A percentile compares a stretch with the other conserved stretches of the same genome.
phyloP scores from a whole-genome alignment of 2,888 invertebrate species.

The Neoscelio sp. region DNA sequence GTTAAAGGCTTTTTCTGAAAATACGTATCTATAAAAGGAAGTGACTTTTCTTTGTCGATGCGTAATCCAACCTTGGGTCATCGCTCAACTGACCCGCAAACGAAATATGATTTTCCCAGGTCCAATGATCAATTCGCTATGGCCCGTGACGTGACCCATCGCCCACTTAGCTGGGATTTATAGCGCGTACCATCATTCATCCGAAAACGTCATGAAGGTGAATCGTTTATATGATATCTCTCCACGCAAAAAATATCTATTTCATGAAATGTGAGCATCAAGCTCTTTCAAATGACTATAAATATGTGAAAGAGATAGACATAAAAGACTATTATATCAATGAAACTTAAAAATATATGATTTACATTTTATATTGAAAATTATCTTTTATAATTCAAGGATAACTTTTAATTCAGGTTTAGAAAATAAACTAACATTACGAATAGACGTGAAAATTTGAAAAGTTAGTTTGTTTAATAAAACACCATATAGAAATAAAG shows the following conservation, averaged over 20 bases:
- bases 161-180: conserved; percentile 66
- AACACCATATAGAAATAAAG: too few species aligned
- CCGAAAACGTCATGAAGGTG: conserved; percentile 60
- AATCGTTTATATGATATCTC: conserved; percentile 62
- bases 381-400: too few species aligned
- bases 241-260: conserved; percentile 58
- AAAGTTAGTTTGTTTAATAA: too few species aligned
- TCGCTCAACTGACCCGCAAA: conserved; percentile 58
- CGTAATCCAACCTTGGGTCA: conserved; percentile 50
- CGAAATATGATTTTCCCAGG: conserved; percentile 63
- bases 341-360: too few species aligned
- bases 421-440: too few species aligned
- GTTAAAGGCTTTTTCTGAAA: conserved; percentile 19
- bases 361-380: background rate
- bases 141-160: conserved; percentile 57
- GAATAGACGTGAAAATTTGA: too few species aligned
- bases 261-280: conserved; percentile 41
- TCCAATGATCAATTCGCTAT: conserved; percentile 62
- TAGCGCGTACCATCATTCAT: conserved; percentile 60
- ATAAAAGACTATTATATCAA: conserved; percentile 30
- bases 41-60: conserved; percentile 46
- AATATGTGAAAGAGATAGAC: conserved; percentile 41
- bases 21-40: conserved; percentile 8
- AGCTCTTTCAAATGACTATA: conserved; percentile 50
- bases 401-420: too few species aligned